Percentiles rank a stretch among this genome's conserved stretches.
Evolutionary conservation across 1,140 invertebrate species (phyloP).

Genomic region (Neomicropteryx cornuta): DNA sequence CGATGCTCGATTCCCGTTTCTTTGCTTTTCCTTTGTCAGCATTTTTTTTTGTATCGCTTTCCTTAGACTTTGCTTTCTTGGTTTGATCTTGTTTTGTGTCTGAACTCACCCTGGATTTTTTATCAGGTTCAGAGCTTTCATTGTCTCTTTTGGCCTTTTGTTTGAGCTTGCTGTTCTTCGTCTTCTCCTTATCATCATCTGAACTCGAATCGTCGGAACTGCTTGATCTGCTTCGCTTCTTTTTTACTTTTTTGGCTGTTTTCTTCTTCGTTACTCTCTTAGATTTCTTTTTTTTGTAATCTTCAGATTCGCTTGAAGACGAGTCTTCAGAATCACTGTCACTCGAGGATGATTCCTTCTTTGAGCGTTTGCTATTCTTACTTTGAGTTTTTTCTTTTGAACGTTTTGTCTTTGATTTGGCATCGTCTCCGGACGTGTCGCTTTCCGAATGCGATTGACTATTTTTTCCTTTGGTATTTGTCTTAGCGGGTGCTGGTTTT

Average conservation of each 20-base stretch:
- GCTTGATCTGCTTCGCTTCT: slow-evolving; percentile 39
- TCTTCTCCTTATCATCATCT: slow-evolving; percentile 43
- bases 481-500: slow-evolving; percentile 20
- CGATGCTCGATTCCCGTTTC: slow-evolving; percentile 10
- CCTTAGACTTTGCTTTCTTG: slow-evolving; percentile 34
- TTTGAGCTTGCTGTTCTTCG: slow-evolving; percentile 38
- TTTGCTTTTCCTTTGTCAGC: slow-evolving; percentile 9
- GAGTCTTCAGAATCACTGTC: slow-evolving; percentile 48
- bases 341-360: slow-evolving; percentile 36
- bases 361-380: slow-evolving; percentile 38
- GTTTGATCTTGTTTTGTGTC: slow-evolving; percentile 25
- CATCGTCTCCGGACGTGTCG: slow-evolving; percentile 30
- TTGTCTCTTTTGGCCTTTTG: slow-evolving; percentile 32
- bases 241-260: slow-evolving; percentile 32
- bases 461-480: slow-evolving; percentile 25
- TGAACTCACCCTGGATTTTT: slow-evolving; percentile 29
- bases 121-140: slow-evolving; percentile 31
- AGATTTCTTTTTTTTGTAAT: slow-evolving; percentile 48
- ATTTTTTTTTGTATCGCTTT: slow-evolving; percentile 25
- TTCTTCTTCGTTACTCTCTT: slow-evolving; percentile 38
- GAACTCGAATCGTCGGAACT: slow-evolving; percentile 47
- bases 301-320: slow-evolving; percentile 50
- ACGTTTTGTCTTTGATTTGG: slow-evolving; percentile 36
- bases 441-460: slow-evolving; percentile 32
- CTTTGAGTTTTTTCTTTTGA: slow-evolving; percentile 33